Evolutionary conservation across 1,140 invertebrate species (phyloP).

Genomic region (Drosophila simulans): DNA sequence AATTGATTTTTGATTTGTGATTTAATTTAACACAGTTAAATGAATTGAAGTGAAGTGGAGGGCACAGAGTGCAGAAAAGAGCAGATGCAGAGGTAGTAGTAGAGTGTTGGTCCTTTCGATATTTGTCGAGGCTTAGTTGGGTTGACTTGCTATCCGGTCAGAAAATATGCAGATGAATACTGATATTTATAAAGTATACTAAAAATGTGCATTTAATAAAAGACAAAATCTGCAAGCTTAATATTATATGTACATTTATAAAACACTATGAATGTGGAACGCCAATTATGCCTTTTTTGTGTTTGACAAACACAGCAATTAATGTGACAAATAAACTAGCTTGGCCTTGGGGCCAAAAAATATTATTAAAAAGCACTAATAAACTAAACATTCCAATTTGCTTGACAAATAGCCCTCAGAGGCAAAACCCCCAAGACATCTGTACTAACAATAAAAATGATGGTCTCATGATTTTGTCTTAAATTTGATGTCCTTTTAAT

Average conservation of each 20-base stretch:
- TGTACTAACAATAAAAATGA: background rate
- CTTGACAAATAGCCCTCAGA: too few relatives aligned
- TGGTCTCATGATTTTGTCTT: too few relatives aligned
- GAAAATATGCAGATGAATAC: constrained; percentile 9
- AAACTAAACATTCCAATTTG: too few relatives aligned
- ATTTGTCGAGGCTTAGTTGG: constrained; percentile 13
- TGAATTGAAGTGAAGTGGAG: constrained; percentile 60
- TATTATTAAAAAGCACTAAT: too few relatives aligned
- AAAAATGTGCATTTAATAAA: constrained; percentile 7
- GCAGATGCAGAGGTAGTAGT: background rate
- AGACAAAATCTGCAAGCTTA: background rate
- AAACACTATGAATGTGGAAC: background rate
- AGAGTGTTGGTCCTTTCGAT: background rate
- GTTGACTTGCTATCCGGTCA: constrained; percentile 1
- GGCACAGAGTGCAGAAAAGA: background rate
- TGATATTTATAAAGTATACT: background rate
- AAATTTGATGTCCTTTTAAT: too few relatives aligned
- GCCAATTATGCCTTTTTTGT: background rate
- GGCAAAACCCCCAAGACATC: too few relatives aligned
- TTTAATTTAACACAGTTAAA: constrained; percentile 84
- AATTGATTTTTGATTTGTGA: constrained; percentile 84
- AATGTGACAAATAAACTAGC: background rate
- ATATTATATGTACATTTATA: background rate
- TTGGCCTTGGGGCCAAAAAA: background rate
- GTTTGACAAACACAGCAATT: background rate